phyloP scores from a whole-genome alignment of 2,888 invertebrate species.

The Phalera bucephala region DNA sequence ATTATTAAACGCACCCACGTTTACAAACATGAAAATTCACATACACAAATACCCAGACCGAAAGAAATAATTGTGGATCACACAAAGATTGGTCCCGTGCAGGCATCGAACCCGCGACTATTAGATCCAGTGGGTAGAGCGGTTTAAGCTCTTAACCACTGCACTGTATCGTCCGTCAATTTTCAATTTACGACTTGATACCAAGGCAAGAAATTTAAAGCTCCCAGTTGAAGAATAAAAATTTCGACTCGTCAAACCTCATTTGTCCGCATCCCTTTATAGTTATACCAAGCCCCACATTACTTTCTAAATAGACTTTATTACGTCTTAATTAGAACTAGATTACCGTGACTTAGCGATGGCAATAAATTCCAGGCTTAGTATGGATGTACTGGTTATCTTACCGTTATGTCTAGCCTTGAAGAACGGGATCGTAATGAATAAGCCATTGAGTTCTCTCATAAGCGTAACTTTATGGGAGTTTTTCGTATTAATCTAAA shows the following conservation, averaged over 20 bases:
- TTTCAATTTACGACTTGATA: too few relatives aligned
- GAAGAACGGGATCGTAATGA: conserved; percentile 23
- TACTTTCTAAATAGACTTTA: conserved; percentile 17
- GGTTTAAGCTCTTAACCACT: too few relatives aligned
- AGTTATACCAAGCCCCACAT: conserved; percentile 6
- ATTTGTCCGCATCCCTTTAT: conserved; percentile 7
- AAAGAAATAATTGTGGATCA: too few relatives aligned
- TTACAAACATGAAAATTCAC: too few relatives aligned
- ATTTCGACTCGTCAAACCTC: conserved; percentile 12
- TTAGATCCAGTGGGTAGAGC: too few relatives aligned
- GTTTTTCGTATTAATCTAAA: not conserved
- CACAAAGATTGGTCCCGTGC: too few relatives aligned
- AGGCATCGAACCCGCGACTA: too few relatives aligned
- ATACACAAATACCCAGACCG: too few relatives aligned
- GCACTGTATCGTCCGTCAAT: too few relatives aligned
- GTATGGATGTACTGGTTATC: conserved; percentile 35
- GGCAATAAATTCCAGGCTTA: conserved; percentile 31
- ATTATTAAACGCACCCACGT: too few relatives aligned
- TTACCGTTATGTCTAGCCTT: conserved; percentile 35
- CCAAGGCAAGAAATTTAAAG: too few relatives aligned
- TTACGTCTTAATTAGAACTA: conserved; percentile 24
- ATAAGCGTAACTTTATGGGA: not conserved
- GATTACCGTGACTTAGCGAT: conserved; percentile 23
- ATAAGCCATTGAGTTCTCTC: not conserved
- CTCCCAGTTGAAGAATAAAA: conserved; percentile 5